Base-by-base conservation (phyloP, 2,888 invertebrate species). In the Neoascia interrupta region DNA sequence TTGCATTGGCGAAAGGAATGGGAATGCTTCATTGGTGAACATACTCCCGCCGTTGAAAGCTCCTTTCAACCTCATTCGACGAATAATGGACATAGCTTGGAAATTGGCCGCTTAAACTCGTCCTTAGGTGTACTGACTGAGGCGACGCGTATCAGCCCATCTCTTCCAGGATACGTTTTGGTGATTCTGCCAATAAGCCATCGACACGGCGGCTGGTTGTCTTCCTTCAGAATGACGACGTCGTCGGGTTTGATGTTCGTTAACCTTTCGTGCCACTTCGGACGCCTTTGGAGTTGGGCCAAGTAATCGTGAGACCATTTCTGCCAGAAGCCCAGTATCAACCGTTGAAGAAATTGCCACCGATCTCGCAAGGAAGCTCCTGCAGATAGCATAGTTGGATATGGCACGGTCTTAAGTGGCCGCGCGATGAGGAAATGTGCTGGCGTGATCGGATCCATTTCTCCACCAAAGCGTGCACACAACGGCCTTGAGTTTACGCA, bases 401-500 rank as follows among this genome's bases (percentile, higher is more conserved):
- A 51, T 4, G 61, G 58, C 5, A 53, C 31, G 0, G 45, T 58
- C 4, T 34, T 18, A 1, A 56, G n/a, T 31, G 39, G 47, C 28
- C 81, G 58, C 5, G 16, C 28, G n/a, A 66, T 73, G 0, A 76
- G 18, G 34, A 83, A 83, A 45, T 83, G 81, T 1, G 54, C 69
- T 19, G 82, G 82, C 1, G 82, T 83, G 1, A 84, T 16, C 3
- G 76, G 72, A 36, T 81, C 74, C 0, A 47, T 11, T 11, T 82
- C 82, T 39, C 81, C 82, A 23, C 81, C 70, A 51, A 81, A 76
- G 6, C 81, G 72, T 0, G 70, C 53, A 43, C 79, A 81, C 3
- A 86, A 31, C 6, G 86, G 85, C 5, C 86, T 63, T 1, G 84
- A 85, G 54, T 87, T 86, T 0, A 85, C 51, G n/a, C 83, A 81